A percentile compares a stretch with the other conserved stretches of the same genome.
Evolutionary conservation across 2,888 invertebrate species (phyloP).

Genomic region (Cyaniris semiargus): DNA sequence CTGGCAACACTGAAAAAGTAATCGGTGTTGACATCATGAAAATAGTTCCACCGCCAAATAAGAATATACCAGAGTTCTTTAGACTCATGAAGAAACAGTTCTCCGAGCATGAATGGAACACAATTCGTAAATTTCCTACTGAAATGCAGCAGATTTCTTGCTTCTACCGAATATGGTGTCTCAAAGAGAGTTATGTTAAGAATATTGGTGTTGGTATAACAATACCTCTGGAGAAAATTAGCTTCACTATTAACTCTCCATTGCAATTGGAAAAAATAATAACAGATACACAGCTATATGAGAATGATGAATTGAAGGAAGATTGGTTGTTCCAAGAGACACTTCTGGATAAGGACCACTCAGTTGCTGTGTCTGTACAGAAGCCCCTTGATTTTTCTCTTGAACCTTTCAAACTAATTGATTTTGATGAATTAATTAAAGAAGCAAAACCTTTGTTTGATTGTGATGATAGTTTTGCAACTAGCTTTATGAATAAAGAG

Average conservation of each 20-base stretch:
- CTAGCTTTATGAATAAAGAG: conserved; percentile 80
- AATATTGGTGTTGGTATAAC: conserved; percentile 93
- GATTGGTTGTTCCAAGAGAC: conserved; percentile 93
- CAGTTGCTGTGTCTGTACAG: conserved; percentile 86
- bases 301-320: conserved; percentile 77
- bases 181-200: conserved; percentile 97
- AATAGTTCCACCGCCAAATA: conserved; percentile 86
- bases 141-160: conserved; percentile 85
- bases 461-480: conserved; percentile 78
- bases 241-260: conserved; percentile 84
- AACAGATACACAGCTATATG: conserved; percentile 84
- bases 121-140: conserved; percentile 79
- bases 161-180: conserved; percentile 95
- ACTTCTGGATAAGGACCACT: conserved; percentile 86
- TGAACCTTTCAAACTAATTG: conserved; percentile 75
- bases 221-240: conserved; percentile 86
- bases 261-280: conserved; percentile 68
- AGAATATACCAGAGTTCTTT: conserved; percentile 89
- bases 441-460: conserved; percentile 68
- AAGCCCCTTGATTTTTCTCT: conserved; percentile 48
- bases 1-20: conserved; percentile 79
- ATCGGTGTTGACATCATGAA: conserved; percentile 95
- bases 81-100: conserved; percentile 93
- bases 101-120: conserved; percentile 88
- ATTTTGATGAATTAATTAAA: conserved; percentile 81